A percentile compares a stretch with the other conserved stretches of the same genome.
Conservation (phyloP, 2,113 vertebrate species). For the Monopterus albus region DNA sequence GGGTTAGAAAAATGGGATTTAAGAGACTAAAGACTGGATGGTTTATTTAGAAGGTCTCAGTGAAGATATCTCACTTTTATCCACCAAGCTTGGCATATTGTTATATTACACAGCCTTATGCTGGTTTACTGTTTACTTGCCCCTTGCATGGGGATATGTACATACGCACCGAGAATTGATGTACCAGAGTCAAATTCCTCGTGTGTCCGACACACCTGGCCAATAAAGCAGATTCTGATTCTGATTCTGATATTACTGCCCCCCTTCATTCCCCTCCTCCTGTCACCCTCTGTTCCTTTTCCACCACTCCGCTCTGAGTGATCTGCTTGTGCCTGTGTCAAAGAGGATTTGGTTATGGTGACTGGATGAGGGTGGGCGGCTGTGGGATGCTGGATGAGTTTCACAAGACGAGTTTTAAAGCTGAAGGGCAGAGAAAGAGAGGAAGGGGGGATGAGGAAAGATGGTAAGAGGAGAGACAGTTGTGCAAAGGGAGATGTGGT, state of each 20-base stretch:
- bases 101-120: too few relatives aligned
- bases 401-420: conserved; percentile 45
- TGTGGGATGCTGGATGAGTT: conserved; percentile 58
- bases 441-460: conserved; percentile 5
- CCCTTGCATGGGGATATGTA: too few relatives aligned
- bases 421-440: conserved; percentile 34
- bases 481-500: conserved; percentile 32
- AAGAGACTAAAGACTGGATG: conserved; percentile 38
- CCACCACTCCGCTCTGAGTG: not conserved
- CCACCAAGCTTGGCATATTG: conserved; percentile 46
- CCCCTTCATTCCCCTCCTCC: not conserved
- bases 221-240: too few relatives aligned
- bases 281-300: not conserved
- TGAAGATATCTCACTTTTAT: conserved; percentile 40
- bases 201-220: too few relatives aligned
- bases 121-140: too few relatives aligned
- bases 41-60: conserved; percentile 51
- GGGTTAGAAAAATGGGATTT: conserved; percentile 49
- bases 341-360: conserved; percentile 58
- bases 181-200: too few relatives aligned
- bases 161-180: too few relatives aligned
- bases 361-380: conserved; percentile 47
- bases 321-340: conserved; percentile 45
- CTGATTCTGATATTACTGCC: too few relatives aligned
- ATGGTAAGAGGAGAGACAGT: conserved; percentile 5